These are phyloP conservation scores for Halyomorpha halys DNA, from an alignment of 1,140 invertebrate genomes.

Conservation along the genomic window DNA sequence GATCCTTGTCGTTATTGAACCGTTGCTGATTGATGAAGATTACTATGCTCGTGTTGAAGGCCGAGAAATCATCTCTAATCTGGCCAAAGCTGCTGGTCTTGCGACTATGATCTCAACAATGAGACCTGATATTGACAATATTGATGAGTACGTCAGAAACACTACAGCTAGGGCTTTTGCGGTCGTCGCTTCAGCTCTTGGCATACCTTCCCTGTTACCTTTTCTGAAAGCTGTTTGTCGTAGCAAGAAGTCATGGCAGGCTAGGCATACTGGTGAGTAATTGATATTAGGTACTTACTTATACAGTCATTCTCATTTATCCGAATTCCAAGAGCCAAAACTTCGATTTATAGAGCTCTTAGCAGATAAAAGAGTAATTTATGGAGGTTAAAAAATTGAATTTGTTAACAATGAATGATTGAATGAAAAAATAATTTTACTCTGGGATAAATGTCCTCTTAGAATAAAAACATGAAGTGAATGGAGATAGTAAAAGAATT, in stretches of 20 bases:
- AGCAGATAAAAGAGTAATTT: too few relatives aligned
- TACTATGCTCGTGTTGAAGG: conserved; percentile 99
- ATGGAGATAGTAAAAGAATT: too few relatives aligned
- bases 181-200: conserved; percentile 95
- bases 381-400: too few relatives aligned
- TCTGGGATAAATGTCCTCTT: too few relatives aligned
- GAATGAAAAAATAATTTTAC: too few relatives aligned
- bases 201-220: conserved; percentile 93
- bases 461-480: too few relatives aligned
- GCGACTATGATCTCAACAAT: conserved; percentile 99
- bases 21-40: conserved; percentile 97
- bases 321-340: too few relatives aligned
- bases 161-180: conserved; percentile 98
- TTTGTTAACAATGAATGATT: too few relatives aligned
- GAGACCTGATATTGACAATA: conserved; percentile 99
- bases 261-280: conserved; percentile 73
- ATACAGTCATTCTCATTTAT: too few relatives aligned
- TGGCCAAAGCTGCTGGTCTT: conserved; percentile 98
- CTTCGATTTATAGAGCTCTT: too few relatives aligned
- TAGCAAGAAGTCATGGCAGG: conserved; percentile 99
- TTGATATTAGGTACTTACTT: not conserved
- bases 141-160: conserved; percentile 98
- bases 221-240: conserved; percentile 99
- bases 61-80: conserved; percentile 97
- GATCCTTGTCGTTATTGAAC: conserved; percentile 98